A percentile compares a stretch with the other conserved stretches of the same genome.
These are phyloP conservation scores for Bhutanitis thaidina DNA, from an alignment of 2,888 invertebrate genomes.

Conservation along the genomic window DNA sequence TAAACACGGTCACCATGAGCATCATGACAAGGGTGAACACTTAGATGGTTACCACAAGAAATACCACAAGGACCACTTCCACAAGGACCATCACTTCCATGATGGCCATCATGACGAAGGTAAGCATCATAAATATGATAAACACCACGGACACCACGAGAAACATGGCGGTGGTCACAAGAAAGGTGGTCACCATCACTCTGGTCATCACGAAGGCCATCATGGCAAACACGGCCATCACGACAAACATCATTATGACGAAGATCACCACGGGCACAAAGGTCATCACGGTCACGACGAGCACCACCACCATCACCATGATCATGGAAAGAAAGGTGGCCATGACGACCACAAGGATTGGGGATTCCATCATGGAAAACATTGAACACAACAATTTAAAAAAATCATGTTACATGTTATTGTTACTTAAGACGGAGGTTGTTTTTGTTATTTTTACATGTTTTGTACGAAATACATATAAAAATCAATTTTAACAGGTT, in stretches of 20 bases:
- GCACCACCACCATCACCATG: slow-evolving; percentile 86
- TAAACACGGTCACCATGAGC: slow-evolving; percentile 90
- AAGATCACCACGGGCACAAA: slow-evolving; percentile 88
- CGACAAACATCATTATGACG: slow-evolving; percentile 89
- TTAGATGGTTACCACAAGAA: slow-evolving; percentile 91
- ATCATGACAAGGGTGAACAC: slow-evolving; percentile 91
- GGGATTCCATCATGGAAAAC: slow-evolving; percentile 84
- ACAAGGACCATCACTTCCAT: slow-evolving; percentile 93
- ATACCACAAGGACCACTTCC: slow-evolving; percentile 91
- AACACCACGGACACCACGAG: slow-evolving; percentile 86
- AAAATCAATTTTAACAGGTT: neutral
- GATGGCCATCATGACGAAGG: slow-evolving; percentile 91
- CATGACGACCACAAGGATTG: slow-evolving; percentile 87
- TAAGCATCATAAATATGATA: slow-evolving; percentile 88
- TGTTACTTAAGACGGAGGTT: slow-evolving; percentile 53
- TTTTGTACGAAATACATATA: slow-evolving; percentile 31
- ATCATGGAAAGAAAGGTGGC: slow-evolving; percentile 88
- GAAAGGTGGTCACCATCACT: slow-evolving; percentile 89
- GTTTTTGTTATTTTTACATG: slow-evolving; percentile 52
- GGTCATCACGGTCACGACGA: slow-evolving; percentile 89
- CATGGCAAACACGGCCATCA: slow-evolving; percentile 89
- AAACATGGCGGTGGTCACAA: slow-evolving; percentile 88
- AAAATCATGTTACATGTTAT: slow-evolving; percentile 28
- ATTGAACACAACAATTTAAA: slow-evolving; percentile 81
- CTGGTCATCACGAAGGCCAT: slow-evolving; percentile 87